Percentiles rank a stretch among this genome's conserved stretches.
Conservation (phyloP, 92 coral and sea anemone genomes). For the Virgularia gustaviana region DNA sequence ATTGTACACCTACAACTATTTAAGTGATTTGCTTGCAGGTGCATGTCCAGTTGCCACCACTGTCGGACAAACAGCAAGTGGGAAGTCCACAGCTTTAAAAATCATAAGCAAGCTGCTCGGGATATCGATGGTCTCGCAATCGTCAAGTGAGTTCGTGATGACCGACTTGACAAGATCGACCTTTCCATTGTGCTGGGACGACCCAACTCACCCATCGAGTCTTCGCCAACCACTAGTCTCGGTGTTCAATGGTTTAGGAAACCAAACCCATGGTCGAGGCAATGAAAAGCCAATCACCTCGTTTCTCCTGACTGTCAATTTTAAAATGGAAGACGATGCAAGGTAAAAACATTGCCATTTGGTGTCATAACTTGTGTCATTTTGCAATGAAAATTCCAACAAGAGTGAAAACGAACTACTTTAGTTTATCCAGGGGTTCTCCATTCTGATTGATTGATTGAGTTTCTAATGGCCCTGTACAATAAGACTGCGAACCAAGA, state of each 20-base stretch:
- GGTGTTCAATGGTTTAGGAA: neutral
- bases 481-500: too few relatives aligned
- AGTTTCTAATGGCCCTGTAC: neutral
- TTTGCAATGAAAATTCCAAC: too few relatives aligned
- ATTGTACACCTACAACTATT: too few relatives aligned
- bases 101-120: neutral
- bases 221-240: too few relatives aligned
- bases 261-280: too few relatives aligned
- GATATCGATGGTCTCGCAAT: neutral
- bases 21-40: too few relatives aligned
- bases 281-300: neutral
- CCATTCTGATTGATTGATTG: neutral
- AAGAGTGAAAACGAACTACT: too few relatives aligned
- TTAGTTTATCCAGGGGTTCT: too few relatives aligned
- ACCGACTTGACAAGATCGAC: neutral
- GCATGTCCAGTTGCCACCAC: neutral
- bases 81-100: conserved; percentile 2
- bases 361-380: too few relatives aligned
- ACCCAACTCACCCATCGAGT: neutral
- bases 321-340: conserved; percentile 1
- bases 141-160: neutral
- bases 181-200: conserved; percentile 1
- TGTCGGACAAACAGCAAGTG: neutral
- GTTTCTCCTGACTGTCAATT: conserved; percentile 3
- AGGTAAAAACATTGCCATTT: neutral